Percentiles rank a stretch among this genome's conserved stretches.
phyloP scores from a whole-genome alignment of 2,888 invertebrate genomes.

The Hirtodrosophila alboralis region DNA sequence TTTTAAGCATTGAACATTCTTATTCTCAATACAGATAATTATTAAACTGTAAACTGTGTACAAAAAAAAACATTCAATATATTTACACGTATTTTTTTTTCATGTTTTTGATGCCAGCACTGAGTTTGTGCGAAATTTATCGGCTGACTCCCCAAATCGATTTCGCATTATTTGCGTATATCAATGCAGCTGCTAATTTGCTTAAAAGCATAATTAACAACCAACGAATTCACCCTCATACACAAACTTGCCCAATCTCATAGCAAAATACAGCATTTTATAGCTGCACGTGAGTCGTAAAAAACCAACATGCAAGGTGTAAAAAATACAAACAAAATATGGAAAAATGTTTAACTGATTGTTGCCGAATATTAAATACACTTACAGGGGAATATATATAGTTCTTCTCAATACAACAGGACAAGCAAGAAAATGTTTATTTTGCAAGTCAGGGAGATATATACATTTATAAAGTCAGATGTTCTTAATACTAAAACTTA shows the following conservation, averaged over 20 bases:
- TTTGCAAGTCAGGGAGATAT: too few species aligned
- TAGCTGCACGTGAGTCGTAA: slow-evolving; percentile 67
- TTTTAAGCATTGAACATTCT: slow-evolving; percentile 7
- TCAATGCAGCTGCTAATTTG: slow-evolving; percentile 74
- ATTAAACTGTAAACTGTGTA: neutral
- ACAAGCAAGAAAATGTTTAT: too few species aligned
- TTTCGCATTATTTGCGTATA: slow-evolving; percentile 58
- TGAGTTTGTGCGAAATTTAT: slow-evolving; percentile 57
- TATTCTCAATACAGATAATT: slow-evolving; percentile 1
- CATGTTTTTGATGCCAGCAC: slow-evolving; percentile 19
- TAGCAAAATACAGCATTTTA: slow-evolving; percentile 46
- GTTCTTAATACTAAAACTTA: too few species aligned
- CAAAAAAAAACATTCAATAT: slow-evolving; percentile 1
- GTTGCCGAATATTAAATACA: too few species aligned
- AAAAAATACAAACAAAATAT: slow-evolving; percentile 46
- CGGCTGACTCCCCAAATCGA: slow-evolving; percentile 59
- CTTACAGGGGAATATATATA: too few species aligned
- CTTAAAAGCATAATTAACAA: slow-evolving; percentile 78
- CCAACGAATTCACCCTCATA: slow-evolving; percentile 11
- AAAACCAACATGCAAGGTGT: slow-evolving; percentile 54
- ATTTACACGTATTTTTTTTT: slow-evolving; percentile 30
- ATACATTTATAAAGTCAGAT: too few species aligned
- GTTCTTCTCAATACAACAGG: too few species aligned
- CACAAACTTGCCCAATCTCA: slow-evolving; percentile 4
- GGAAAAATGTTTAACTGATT: neutral